Conservation (phyloP, 1,140 invertebrate genomes). For the Caenorhabditis inopinata region DNA sequence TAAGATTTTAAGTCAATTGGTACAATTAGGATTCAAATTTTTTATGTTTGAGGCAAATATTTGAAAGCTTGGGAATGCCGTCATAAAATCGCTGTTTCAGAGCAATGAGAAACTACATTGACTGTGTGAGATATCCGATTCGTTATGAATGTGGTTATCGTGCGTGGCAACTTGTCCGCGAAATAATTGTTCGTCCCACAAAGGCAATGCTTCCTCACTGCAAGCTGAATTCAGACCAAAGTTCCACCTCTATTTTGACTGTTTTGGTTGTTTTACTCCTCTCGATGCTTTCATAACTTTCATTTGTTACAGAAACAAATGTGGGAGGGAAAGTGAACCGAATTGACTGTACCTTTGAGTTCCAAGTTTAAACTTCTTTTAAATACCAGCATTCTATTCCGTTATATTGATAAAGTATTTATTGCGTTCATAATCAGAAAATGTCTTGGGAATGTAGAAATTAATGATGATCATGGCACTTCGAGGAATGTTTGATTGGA, state of each 20-base stretch:
- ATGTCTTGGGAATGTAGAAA: too few species aligned
- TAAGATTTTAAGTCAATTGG: too few species aligned
- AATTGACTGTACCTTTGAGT: background rate
- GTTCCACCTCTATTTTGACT: background rate
- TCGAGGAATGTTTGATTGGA: too few species aligned
- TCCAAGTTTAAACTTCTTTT: too few species aligned
- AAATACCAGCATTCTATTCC: too few species aligned
- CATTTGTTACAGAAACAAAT: background rate
- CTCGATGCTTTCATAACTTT: background rate
- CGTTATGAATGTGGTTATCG: constrained; percentile 54
- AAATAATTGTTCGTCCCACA: constrained; percentile 49
- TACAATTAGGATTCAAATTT: too few species aligned
- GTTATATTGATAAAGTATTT: too few species aligned
- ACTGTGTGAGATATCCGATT: constrained; percentile 52
- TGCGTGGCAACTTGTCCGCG: constrained; percentile 51
- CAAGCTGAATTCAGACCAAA: constrained; percentile 40
- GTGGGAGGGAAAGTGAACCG: constrained; percentile 21
- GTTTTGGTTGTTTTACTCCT: background rate
- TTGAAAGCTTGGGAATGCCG: too few species aligned
- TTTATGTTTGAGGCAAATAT: too few species aligned
- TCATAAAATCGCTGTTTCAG: constrained; percentile 32
- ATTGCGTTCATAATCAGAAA: too few species aligned
- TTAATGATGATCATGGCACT: too few species aligned
- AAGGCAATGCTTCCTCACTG: constrained; percentile 50
- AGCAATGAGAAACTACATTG: constrained; percentile 53